Conservation (phyloP, 2,888 invertebrate species). For the Empis stercorea region DNA sequence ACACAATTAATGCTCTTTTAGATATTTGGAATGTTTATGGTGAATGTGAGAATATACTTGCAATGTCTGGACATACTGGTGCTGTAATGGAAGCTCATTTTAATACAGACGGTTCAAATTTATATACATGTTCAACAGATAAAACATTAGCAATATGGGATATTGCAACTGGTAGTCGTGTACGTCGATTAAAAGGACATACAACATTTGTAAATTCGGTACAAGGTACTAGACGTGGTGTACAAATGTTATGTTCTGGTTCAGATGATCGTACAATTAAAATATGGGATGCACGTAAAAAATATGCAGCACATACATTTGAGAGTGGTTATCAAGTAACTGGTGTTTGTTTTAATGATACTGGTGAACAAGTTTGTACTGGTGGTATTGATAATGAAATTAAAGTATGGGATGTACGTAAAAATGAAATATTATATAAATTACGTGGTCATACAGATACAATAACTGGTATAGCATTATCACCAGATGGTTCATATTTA, state of each 20-base stretch:
- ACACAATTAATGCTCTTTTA: no score
- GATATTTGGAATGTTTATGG: constrained; percentile 95
- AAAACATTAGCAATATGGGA: constrained; percentile 95
- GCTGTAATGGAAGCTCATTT: constrained; percentile 89
- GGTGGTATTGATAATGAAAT: constrained; percentile 96
- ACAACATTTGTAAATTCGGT: constrained; percentile 62
- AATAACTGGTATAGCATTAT: constrained; percentile 67
- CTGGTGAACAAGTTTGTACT: constrained; percentile 85
- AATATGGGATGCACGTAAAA: constrained; percentile 85
- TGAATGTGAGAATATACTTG: constrained; percentile 93
- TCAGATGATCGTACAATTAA: constrained; percentile 88
- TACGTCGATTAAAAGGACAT: constrained; percentile 83
- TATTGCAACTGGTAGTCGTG: constrained; percentile 69
- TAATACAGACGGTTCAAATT: constrained; percentile 66
- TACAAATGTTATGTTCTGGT: constrained; percentile 81
- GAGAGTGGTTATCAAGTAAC: constrained; percentile 69
- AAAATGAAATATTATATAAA: constrained; percentile 68
- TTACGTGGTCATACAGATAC: constrained; percentile 93
- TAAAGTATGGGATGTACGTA: constrained; percentile 94
- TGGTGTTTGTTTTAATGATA: constrained; percentile 87
- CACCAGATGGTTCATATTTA: constrained; percentile 61
- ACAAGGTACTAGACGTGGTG: constrained; percentile 62
- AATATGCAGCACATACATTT: constrained; percentile 59
- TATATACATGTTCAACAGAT: constrained; percentile 90
- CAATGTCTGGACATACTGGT: constrained; percentile 88